Evolutionary conservation across 2,888 invertebrate genomes (phyloP), one percentile per base, ranked within the genome.

Genomic region (Ceraclea dissimilis): DNA sequence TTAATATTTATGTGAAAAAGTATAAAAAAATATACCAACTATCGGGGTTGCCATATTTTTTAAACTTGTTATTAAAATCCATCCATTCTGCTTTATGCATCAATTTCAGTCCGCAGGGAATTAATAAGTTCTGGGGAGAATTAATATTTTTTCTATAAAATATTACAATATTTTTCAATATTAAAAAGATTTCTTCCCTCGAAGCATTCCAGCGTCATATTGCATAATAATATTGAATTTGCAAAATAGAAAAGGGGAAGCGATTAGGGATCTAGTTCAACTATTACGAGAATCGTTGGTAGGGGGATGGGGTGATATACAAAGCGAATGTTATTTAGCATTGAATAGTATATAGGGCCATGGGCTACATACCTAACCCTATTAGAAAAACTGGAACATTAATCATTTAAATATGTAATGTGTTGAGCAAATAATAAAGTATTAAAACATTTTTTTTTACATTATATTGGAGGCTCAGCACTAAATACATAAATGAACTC

Each of bases 151-250:
- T 39, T 13, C 8, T 39, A 39, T 39, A 39, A 49, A 49, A 49
- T 49, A 49, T 49, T 49, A 46, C 16, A 19, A 46, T 46, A 46
- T 19, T 46, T 46, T 46, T 46, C 46, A 46, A 46, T 46, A 18
- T 46, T 46, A 46, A 46, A 44, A 19, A 16, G 16, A 18, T 46
- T 39, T 16, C 16, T 8, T 4, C 39, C 46, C 11, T 19, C 20
- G 17, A 34, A 34, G 13, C 10, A 34, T 33, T 34, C 34, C 50
- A 20, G 19, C 33, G 50, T 53, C 39, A 39, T 48, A 53, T 19
- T 47, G 53, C 31, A 22, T 49, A 39, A 22, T 49, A 39, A 39
- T 39, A 39, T 54, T 49, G 31, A 54, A 49, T 43, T 43, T 49
- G 50, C 22, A 50, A 54, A 50, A 39, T 17, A 48, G 53, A n/a